Evolutionary conservation across 2,113 vertebrate species (phyloP).

Genomic region (Indicator indicator): DNA sequence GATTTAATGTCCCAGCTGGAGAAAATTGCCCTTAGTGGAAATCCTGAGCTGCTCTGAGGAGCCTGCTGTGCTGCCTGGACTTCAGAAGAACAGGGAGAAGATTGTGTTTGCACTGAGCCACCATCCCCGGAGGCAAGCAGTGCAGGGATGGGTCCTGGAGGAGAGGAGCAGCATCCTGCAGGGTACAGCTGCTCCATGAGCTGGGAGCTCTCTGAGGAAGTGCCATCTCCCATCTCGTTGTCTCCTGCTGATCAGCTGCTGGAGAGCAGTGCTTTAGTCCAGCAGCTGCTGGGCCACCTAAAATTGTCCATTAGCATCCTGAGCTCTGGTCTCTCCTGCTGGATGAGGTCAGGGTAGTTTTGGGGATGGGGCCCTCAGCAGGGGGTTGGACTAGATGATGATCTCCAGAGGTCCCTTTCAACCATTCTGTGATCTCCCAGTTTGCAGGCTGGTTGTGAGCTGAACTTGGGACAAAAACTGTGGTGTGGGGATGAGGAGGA

Average conservation of each 20-base stretch:
- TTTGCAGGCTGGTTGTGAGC: neutral
- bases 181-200: neutral
- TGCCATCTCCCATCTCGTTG: neutral
- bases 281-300: neutral
- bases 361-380: neutral
- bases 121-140: neutral
- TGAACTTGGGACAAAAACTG: neutral
- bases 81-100: neutral
- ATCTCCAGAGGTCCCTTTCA: neutral
- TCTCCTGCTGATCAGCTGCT: neutral
- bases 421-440: too few species aligned
- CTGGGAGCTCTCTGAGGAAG: neutral
- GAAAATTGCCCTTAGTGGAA: neutral
- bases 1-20: constrained; percentile 4
- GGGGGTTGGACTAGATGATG: neutral
- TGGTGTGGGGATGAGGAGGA: neutral
- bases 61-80: neutral
- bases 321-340: neutral
- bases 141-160: neutral
- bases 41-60: neutral
- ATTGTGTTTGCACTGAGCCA: neutral
- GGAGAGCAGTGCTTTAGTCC: neutral
- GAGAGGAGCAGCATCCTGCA: neutral
- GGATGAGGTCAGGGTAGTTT: neutral
- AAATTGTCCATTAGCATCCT: neutral